phyloP scores from a whole-genome alignment of 2,888 invertebrate genomes.

The Lysandra bellargus region DNA sequence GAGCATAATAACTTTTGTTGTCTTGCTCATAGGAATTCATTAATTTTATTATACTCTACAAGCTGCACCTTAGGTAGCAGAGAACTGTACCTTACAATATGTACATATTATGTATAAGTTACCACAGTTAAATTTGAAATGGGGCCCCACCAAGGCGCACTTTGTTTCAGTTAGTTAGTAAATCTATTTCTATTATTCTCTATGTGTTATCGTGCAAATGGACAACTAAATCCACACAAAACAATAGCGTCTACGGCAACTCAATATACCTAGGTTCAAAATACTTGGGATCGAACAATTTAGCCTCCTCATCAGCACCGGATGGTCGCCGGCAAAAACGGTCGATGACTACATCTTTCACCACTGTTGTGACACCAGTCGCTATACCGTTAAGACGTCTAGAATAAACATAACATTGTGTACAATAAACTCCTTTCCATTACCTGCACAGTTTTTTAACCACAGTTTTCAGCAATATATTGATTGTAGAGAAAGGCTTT shows the following conservation, averaged over 20 bases:
- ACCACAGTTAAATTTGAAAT: too few species aligned
- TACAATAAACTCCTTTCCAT: not conserved
- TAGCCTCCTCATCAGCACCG: slow-evolving; percentile 61
- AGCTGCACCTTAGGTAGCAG: not conserved
- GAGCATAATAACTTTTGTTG: not conserved
- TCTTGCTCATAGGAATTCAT: not conserved
- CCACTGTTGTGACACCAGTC: slow-evolving; percentile 84
- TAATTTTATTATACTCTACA: not conserved
- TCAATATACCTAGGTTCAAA: slow-evolving; percentile 83
- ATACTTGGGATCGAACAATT: slow-evolving; percentile 82
- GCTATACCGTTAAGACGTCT: slow-evolving; percentile 87
- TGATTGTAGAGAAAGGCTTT: too few species aligned
- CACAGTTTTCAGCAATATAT: too few species aligned
- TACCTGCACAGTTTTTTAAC: too few species aligned
- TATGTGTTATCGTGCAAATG: slow-evolving; percentile 26
- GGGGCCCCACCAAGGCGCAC: too few species aligned
- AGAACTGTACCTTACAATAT: too few species aligned
- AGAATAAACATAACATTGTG: slow-evolving; percentile 34
- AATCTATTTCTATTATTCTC: not conserved
- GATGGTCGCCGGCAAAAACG: slow-evolving; percentile 76
- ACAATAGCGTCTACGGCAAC: slow-evolving; percentile 67
- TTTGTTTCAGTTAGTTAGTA: too few species aligned
- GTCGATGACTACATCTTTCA: slow-evolving; percentile 85
- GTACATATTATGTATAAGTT: too few species aligned
- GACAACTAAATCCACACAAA: slow-evolving; percentile 32